phyloP scores from a whole-genome alignment of 2,113 vertebrate genomes.

The Sylvia atricapilla region DNA sequence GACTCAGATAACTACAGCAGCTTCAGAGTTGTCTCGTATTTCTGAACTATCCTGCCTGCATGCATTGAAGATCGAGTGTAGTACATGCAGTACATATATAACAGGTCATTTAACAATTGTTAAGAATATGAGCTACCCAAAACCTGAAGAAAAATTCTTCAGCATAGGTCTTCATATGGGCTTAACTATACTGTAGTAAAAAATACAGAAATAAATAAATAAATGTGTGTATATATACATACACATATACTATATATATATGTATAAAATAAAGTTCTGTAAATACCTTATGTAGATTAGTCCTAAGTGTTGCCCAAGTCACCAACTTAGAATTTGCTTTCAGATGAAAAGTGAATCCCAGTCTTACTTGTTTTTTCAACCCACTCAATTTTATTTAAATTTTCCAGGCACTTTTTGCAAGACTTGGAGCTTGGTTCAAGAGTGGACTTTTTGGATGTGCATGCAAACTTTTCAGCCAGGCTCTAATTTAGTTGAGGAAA shows the following conservation, averaged over 20 bases:
- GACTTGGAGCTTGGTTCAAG: background rate
- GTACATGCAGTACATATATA: background rate
- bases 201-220: background rate
- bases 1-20: background rate
- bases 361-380: background rate
- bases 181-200: background rate
- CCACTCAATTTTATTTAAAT: background rate
- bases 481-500: background rate
- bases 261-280: background rate
- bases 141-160: background rate
- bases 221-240: accelerated
- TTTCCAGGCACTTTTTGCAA: background rate
- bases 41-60: background rate
- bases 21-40: background rate
- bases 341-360: background rate
- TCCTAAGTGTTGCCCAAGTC: background rate
- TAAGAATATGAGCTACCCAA: background rate
- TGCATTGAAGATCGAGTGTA: background rate
- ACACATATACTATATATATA: background rate
- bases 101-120: background rate
- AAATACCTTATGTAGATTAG: background rate
- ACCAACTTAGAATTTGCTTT: background rate
- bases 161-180: background rate
- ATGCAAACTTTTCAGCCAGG: background rate
- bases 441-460: background rate